These are phyloP conservation scores for Odontamblyopus rebecca DNA, from an alignment of 2,797 vertebrate genomes.

Conservation along the genomic window DNA sequence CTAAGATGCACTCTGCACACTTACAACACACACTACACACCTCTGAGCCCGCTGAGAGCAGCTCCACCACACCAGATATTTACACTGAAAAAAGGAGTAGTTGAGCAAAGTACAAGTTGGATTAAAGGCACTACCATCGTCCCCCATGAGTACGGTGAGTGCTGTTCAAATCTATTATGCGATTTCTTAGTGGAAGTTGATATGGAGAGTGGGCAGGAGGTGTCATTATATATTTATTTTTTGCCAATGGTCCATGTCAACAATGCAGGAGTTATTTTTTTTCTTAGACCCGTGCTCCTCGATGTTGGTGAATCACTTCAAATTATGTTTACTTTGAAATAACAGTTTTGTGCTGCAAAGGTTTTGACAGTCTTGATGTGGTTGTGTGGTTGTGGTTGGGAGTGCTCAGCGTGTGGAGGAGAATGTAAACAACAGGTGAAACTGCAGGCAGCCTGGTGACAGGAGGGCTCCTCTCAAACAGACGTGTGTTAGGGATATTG, in stretches of 20 bases:
- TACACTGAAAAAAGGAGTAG: slow-evolving; percentile 20
- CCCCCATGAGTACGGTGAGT: slow-evolving; percentile 66
- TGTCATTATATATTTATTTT: slow-evolving; percentile 24
- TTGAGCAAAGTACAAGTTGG: slow-evolving; percentile 11
- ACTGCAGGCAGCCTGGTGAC: not conserved
- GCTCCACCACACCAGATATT: slow-evolving; percentile 29
- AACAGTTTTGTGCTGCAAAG: not conserved
- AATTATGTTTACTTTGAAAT: slow-evolving; percentile 28
- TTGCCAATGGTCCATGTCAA: slow-evolving; percentile 31
- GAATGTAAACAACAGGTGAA: not conserved
- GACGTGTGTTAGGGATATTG: not conserved
- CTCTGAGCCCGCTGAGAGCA: slow-evolving; percentile 40
- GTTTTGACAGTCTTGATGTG: not conserved
- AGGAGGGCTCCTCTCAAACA: not conserved
- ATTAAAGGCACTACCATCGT: slow-evolving; percentile 39
- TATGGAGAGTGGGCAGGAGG: slow-evolving; percentile 9
- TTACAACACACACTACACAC: slow-evolving; percentile 31
- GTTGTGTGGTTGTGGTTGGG: not conserved
- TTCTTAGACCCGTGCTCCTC: slow-evolving; percentile 14
- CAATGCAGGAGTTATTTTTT: slow-evolving; percentile 35
- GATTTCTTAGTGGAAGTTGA: slow-evolving; percentile 36
- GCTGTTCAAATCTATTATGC: slow-evolving; percentile 45
- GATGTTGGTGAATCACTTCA: slow-evolving; percentile 9
- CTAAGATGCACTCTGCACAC: not conserved
- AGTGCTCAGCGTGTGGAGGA: not conserved